phyloP scores from a whole-genome alignment of 2,888 invertebrate species.

The Ferdinandea cuprea region DNA sequence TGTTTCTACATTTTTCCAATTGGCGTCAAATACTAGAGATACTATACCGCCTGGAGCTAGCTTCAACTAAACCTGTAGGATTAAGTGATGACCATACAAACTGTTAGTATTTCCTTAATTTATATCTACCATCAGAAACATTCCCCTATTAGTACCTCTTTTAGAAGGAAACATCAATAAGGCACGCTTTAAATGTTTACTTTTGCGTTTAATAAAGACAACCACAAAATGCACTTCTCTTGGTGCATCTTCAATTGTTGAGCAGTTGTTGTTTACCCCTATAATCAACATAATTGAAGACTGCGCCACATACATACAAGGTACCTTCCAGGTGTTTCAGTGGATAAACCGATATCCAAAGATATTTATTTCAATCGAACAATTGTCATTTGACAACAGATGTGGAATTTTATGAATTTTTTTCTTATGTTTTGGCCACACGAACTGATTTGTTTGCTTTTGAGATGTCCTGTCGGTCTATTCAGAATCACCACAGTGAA shows the following conservation, averaged over 20 bases:
- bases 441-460: slow-evolving; percentile 60
- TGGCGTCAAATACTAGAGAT: no score
- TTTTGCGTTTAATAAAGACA: neutral
- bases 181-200: slow-evolving; percentile 8
- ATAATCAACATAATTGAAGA: slow-evolving; percentile 38
- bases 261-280: slow-evolving; percentile 61
- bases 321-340: slow-evolving; percentile 52
- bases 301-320: slow-evolving; percentile 5
- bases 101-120: no score
- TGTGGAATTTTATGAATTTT: slow-evolving; percentile 40
- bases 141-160: neutral
- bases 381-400: slow-evolving; percentile 62
- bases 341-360: slow-evolving; percentile 38
- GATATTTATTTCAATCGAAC: slow-evolving; percentile 46
- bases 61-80: no score
- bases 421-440: slow-evolving; percentile 57
- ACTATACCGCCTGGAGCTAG: no score
- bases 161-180: slow-evolving; percentile 32
- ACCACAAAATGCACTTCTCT: slow-evolving; percentile 30
- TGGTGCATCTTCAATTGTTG: slow-evolving; percentile 38
- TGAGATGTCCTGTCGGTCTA: slow-evolving; percentile 34
- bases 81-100: no score
- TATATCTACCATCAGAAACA: no score
- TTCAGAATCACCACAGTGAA: slow-evolving; percentile 61
- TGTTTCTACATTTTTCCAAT: no score